These are phyloP conservation scores for Zosterops lateralis DNA, from an alignment of 2,113 vertebrate species.

Conservation along the genomic window DNA sequence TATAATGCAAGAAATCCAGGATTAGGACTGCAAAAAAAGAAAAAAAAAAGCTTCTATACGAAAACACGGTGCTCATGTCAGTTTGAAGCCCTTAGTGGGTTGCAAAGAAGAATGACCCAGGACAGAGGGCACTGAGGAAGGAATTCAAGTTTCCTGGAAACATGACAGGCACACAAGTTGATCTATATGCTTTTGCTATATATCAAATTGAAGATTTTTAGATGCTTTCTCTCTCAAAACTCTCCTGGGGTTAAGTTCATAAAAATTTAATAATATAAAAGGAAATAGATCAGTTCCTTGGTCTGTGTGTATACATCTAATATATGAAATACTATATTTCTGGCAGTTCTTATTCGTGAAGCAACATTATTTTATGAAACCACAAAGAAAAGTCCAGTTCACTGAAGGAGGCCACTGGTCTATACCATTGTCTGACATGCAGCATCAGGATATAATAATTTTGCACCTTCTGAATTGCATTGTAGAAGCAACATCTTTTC, in stretches of 20 bases:
- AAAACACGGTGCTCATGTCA: neutral
- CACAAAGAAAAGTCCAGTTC: neutral
- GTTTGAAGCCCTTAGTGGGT: neutral
- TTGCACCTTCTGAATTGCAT: neutral
- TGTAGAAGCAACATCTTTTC: neutral
- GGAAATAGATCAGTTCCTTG: neutral
- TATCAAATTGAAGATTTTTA: neutral
- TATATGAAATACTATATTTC: neutral
- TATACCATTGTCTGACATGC: neutral
- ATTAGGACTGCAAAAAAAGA: rapidly evolving
- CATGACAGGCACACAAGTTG: neutral
- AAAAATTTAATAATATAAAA: neutral
- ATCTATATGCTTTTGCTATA: neutral
- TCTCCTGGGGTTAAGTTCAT: neutral
- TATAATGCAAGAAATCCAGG: neutral
- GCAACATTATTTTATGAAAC: neutral
- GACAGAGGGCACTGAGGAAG: neutral
- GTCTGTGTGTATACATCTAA: neutral
- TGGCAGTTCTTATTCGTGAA: neutral
- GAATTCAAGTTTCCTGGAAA: neutral
- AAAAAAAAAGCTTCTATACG: neutral
- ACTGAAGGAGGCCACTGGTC: neutral
- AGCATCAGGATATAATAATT: neutral
- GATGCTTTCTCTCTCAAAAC: neutral
- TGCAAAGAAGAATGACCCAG: neutral